These are phyloP conservation scores for Parazoanthus swiftii DNA, from an alignment of 92 coral and sea anemone genomes.

Conservation along the genomic window DNA sequence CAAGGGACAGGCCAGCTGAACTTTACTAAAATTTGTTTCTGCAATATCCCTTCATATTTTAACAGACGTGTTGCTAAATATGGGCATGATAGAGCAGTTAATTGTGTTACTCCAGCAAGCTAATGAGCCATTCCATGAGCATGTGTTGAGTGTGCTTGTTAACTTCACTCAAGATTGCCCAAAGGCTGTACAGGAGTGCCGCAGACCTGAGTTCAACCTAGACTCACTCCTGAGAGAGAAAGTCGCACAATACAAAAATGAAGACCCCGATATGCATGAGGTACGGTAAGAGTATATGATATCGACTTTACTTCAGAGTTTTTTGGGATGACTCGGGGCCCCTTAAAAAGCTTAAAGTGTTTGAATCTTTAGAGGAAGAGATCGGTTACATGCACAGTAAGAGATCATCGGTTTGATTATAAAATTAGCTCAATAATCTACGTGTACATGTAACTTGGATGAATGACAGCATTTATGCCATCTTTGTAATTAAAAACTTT, in stretches of 20 bases:
- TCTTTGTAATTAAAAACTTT: background rate
- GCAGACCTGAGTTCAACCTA: conserved; percentile 65
- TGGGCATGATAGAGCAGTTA: conserved; percentile 88
- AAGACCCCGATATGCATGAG: conserved; percentile 69
- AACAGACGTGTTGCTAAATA: conserved; percentile 71
- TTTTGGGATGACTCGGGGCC: no score
- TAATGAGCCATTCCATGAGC: conserved; percentile 70
- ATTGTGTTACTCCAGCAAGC: conserved; percentile 62
- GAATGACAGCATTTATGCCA: no score
- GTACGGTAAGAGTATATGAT: conserved; percentile 30
- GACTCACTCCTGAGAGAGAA: conserved; percentile 53
- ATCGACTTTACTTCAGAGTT: background rate
- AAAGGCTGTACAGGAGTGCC: conserved; percentile 66
- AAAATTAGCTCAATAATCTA: no score
- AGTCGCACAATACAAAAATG: conserved; percentile 46
- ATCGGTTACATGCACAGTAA: background rate
- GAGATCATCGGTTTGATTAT: no score
- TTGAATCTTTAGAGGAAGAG: no score
- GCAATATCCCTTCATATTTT: background rate
- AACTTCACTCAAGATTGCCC: conserved; percentile 59
- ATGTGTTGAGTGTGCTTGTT: conserved; percentile 58
- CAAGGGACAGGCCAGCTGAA: no score
- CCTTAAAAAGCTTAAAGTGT: no score
- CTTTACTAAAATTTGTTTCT: no score
- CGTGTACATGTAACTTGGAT: no score